phyloP scores from a whole-genome alignment of 2,797 vertebrate genomes.

The Lerista edwardsae region DNA sequence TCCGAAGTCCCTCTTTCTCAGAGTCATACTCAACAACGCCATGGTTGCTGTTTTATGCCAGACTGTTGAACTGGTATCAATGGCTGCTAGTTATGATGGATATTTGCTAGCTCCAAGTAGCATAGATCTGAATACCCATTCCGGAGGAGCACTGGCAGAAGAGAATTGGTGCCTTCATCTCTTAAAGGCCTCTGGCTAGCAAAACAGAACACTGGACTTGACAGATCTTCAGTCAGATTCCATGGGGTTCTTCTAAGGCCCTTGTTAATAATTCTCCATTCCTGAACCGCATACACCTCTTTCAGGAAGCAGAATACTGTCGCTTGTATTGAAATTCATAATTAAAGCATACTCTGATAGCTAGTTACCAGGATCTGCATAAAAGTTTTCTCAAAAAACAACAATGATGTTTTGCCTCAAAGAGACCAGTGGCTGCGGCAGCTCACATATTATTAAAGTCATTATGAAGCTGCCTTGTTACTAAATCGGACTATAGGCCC shows the following conservation, averaged over 20 bases:
- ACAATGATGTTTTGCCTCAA: background rate
- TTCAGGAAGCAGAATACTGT: background rate
- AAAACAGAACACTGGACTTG: background rate
- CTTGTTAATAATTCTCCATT: too few relatives aligned
- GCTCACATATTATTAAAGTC: background rate
- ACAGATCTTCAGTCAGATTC: too few relatives aligned
- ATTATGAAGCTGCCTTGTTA: too few relatives aligned
- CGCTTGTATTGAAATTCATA: background rate
- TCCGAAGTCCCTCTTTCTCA: too few relatives aligned
- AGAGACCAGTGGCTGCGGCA: background rate
- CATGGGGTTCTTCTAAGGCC: too few relatives aligned
- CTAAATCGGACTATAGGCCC: too few relatives aligned
- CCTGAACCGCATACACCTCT: background rate
- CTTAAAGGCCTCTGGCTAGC: too few relatives aligned
- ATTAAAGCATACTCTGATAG: background rate
- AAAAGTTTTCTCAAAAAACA: background rate
- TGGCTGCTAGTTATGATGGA: too few relatives aligned
- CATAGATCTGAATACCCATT: too few relatives aligned
- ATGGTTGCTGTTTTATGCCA: background rate
- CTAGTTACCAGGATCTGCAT: background rate
- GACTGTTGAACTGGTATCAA: background rate
- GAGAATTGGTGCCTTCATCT: too few relatives aligned
- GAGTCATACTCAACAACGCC: background rate
- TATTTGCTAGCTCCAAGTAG: too few relatives aligned
- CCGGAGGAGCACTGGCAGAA: too few relatives aligned